A percentile compares a stretch with the other conserved stretches of the same genome.
Conservation (phyloP, 2,113 vertebrate genomes). For the Stomatorhinus ivindoensis region DNA sequence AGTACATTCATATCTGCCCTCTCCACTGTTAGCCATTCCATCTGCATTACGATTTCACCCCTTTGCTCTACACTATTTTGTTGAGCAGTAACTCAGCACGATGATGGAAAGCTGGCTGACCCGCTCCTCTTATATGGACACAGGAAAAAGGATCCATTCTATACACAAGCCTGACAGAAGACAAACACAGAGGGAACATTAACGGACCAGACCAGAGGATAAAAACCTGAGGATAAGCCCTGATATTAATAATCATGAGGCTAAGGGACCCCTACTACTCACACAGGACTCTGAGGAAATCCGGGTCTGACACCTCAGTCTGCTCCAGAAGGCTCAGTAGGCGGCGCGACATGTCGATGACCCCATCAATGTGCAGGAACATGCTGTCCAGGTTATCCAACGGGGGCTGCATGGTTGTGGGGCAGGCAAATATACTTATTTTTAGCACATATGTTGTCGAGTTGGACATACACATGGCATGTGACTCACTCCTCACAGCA, state of each 20-base stretch:
- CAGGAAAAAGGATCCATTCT: not conserved
- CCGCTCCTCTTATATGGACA: not conserved
- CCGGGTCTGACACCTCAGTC: constrained; percentile 42
- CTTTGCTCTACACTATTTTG: not conserved
- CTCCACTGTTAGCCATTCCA: not conserved
- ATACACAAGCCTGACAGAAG: not conserved
- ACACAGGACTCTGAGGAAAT: constrained; percentile 71
- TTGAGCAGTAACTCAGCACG: not conserved
- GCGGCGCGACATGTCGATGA: constrained; percentile 66
- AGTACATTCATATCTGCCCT: not conserved
- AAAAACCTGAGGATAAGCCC: not conserved
- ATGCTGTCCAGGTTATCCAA: constrained; percentile 71
- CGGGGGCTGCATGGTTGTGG: constrained; percentile 58
- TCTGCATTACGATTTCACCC: not conserved
- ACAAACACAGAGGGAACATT: not conserved
- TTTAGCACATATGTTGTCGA: not conserved
- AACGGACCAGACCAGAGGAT: not conserved
- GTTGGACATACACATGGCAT: not conserved
- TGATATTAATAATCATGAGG: not conserved
- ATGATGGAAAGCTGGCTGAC: not conserved
- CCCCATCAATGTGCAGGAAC: constrained; percentile 75
- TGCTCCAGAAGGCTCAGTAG: constrained; percentile 72
- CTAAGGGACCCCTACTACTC: constrained; percentile 39
- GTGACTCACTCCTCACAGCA: not conserved
- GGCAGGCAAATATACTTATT: not conserved